Evolutionary conservation across 2,797 vertebrate species (phyloP), one percentile per base, ranked within the genome.

Genomic region (Sebastes glaucus): DNA sequence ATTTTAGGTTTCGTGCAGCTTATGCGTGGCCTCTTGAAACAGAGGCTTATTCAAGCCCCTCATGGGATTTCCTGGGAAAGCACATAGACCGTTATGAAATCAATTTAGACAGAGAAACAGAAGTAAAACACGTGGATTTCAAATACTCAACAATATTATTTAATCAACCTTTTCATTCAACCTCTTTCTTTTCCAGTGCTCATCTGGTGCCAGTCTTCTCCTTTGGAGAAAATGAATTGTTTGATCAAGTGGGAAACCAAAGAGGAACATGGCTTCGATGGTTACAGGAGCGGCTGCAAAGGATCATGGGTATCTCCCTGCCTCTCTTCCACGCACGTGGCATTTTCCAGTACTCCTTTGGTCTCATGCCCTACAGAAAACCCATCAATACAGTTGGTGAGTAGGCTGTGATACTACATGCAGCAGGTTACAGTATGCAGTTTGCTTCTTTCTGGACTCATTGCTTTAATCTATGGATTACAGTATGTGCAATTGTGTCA

Each of bases 161-260:
- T 42, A 8, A 75, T 13, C 11, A 16, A 32, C 11, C 4, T 25
- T 6, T 2, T 46, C 2, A 55, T 13, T n/a, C 2, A 32, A 66
- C 42, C 42, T 0, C 35, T 60, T 56, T 65, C 0, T 60, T 62
- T 16, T 75, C 0, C 79, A 99, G 98, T 6, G 95, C 95, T 5
- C 87, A 96, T 0, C 94, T 99, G 66, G 97, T 99, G 42, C 98
- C 98, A 0, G 80, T 97, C n/a, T 99, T 97, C 87, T 99, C 98
- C 23, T 99, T 99, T 11, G 98, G 99, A 6, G 98, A 99, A 86
- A 99, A 99, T 0, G 97, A 98, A 38, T 11, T 99, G 42, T 99
- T 92, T 1, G 93, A 98, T 32, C 98, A 99, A 84, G 95, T 98
- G 63, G 79, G 83, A 1, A 99, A 99, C 84, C 79, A 76, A 6